Evolutionary conservation across 2,113 vertebrate genomes (phyloP).

Genomic region (Trogon melanurus): DNA sequence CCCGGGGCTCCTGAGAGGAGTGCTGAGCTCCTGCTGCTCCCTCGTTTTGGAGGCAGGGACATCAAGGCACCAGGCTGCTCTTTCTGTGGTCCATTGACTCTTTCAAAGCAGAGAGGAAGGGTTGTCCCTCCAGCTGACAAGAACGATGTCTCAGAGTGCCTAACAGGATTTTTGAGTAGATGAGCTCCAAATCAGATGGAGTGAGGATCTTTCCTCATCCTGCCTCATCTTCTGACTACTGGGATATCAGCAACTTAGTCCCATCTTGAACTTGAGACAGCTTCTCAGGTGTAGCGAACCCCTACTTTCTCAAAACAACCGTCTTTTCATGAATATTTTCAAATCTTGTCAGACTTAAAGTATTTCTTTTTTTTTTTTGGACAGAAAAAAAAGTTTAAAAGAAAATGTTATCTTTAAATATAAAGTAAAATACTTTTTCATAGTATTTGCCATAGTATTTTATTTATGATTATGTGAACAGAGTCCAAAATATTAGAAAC

Average conservation of each 20-base stretch:
- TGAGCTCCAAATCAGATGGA: not conserved
- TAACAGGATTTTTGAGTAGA: not conserved
- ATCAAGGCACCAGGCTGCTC: not conserved
- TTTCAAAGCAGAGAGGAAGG: not conserved
- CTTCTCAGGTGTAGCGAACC: not conserved
- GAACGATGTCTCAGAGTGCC: not conserved
- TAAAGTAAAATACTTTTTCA: not conserved
- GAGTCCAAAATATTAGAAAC: not conserved
- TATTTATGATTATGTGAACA: not conserved
- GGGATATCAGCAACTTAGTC: not conserved
- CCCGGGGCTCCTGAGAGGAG: not conserved
- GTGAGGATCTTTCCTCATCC: not conserved
- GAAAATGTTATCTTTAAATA: not conserved
- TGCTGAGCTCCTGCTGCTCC: accelerated
- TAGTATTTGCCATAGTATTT: not conserved
- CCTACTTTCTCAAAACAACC: not conserved
- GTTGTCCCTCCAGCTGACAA: not conserved
- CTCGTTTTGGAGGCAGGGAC: not conserved
- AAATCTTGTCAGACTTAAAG: not conserved
- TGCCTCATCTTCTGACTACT: not conserved
- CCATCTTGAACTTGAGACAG: not conserved
- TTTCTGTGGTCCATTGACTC: accelerated
- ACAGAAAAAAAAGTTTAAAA: not conserved
- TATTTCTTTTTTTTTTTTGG: not conserved
- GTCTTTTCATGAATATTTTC: not conserved